A percentile compares a stretch with the other conserved stretches of the same genome.
Conservation (phyloP, 2,888 invertebrate species). For the Cephonodes hylas region DNA sequence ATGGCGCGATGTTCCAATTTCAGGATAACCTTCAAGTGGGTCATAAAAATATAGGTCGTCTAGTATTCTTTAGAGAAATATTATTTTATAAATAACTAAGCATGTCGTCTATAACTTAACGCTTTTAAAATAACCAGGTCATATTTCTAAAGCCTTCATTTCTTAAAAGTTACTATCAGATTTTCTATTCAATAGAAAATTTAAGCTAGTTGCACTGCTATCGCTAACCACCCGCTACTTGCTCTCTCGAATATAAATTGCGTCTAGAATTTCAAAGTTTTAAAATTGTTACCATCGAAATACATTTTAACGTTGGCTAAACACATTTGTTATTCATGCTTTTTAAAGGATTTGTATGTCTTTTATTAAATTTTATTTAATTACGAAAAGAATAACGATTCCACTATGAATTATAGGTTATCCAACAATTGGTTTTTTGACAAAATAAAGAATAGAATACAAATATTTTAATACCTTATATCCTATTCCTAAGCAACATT, state of each 20-base stretch:
- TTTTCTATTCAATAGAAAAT: neutral
- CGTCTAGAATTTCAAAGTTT: constrained; percentile 28
- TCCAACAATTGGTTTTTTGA: too few relatives aligned
- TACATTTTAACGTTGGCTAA: constrained; percentile 30
- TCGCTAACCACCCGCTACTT: constrained; percentile 13
- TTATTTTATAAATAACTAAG: too few relatives aligned
- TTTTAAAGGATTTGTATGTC: neutral
- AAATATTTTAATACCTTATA: too few relatives aligned
- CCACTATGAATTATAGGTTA: neutral
- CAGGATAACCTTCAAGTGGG: too few relatives aligned
- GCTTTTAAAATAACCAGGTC: neutral
- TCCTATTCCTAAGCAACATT: too few relatives aligned
- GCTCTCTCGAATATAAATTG: constrained; percentile 21
- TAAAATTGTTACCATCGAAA: constrained; percentile 35
- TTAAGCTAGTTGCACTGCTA: neutral
- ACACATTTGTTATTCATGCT: constrained; percentile 4
- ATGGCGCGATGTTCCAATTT: too few relatives aligned
- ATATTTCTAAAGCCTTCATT: neutral
- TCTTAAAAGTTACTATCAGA: neutral
- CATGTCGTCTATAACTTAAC: neutral
- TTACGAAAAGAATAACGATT: neutral
- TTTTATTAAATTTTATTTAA: neutral
- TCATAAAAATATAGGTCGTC: too few relatives aligned
- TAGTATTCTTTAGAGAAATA: too few relatives aligned
- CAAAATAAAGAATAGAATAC: too few relatives aligned